Evolutionary conservation across 2,797 vertebrate species (phyloP).

Genomic region (Pipistrellus kuhlii): DNA sequence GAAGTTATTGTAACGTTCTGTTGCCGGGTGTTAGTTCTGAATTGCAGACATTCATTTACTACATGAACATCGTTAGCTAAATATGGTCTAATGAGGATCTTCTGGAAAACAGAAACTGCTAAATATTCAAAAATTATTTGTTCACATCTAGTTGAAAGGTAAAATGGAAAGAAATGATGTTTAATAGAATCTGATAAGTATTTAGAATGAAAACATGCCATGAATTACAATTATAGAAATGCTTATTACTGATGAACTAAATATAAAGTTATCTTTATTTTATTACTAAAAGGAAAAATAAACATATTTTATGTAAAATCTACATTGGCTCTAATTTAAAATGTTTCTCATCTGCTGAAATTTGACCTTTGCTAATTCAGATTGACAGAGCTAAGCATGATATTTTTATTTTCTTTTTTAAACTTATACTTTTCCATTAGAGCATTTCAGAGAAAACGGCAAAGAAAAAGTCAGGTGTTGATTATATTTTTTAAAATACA

Average conservation of each 20-base stretch:
- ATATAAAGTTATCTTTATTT: not conserved
- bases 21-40: not conserved
- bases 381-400: not conserved
- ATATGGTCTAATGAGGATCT: slow-evolving; percentile 57
- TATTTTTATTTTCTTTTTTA: not conserved
- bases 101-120: slow-evolving; percentile 68
- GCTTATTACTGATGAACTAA: slow-evolving; percentile 4
- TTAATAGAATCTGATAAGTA: slow-evolving; percentile 52
- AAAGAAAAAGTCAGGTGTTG: not conserved
- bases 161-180: slow-evolving; percentile 51
- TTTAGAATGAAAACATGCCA: slow-evolving; percentile 67
- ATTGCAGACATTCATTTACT: slow-evolving; percentile 65
- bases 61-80: slow-evolving; percentile 57
- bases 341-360: slow-evolving; percentile 16
- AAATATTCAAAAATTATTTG: slow-evolving; percentile 77
- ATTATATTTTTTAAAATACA: too few species aligned
- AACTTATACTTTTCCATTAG: not conserved
- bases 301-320: slow-evolving; percentile 32
- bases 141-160: slow-evolving; percentile 67
- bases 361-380: slow-evolving; percentile 23
- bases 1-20: not conserved
- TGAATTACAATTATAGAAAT: slow-evolving; percentile 46
- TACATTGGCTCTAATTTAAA: not conserved
- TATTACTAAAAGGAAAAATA: slow-evolving; percentile 11
- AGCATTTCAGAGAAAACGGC: not conserved